phyloP scores from a whole-genome alignment of 2,888 invertebrate genomes.

The Meganola albula region DNA sequence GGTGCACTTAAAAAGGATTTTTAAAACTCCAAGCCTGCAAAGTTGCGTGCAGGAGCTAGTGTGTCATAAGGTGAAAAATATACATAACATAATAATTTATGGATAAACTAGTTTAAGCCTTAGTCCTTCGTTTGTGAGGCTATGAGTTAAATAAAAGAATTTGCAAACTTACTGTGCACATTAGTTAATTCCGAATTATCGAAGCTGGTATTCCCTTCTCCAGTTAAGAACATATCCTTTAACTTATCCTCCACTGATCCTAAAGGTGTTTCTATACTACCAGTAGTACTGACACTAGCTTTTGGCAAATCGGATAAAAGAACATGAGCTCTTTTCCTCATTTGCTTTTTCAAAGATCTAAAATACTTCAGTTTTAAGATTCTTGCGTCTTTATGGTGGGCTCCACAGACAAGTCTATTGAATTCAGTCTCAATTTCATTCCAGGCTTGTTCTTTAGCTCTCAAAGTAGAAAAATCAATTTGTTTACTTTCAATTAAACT shows the following conservation, averaged over 20 bases:
- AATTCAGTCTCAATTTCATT: slow-evolving; percentile 11
- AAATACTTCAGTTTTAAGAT: slow-evolving; percentile 13
- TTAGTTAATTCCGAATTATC: background rate
- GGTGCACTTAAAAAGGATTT: no score
- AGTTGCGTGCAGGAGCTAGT: no score
- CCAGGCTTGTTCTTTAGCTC: slow-evolving; percentile 16
- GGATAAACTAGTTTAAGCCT: no score
- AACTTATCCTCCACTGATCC: slow-evolving; percentile 6
- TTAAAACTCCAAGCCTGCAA: no score
- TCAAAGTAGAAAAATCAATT: slow-evolving; percentile 13
- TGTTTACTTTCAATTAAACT: slow-evolving; percentile 18
- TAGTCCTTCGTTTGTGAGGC: no score
- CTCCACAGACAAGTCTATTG: slow-evolving; percentile 4
- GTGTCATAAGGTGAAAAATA: no score
- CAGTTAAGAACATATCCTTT: slow-evolving; percentile 3
- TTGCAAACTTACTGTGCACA: background rate
- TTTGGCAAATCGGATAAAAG: background rate
- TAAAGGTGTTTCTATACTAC: background rate
- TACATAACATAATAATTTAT: no score
- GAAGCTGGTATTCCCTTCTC: background rate
- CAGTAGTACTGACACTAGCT: slow-evolving; percentile 1
- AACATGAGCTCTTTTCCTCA: slow-evolving; percentile 8
- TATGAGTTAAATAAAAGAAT: no score
- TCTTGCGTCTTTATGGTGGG: slow-evolving; percentile 7
- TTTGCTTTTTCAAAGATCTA: slow-evolving; percentile 13